These are phyloP conservation scores for Listronotus bonariensis DNA, from an alignment of 1,140 invertebrate species.

Conservation along the genomic window DNA sequence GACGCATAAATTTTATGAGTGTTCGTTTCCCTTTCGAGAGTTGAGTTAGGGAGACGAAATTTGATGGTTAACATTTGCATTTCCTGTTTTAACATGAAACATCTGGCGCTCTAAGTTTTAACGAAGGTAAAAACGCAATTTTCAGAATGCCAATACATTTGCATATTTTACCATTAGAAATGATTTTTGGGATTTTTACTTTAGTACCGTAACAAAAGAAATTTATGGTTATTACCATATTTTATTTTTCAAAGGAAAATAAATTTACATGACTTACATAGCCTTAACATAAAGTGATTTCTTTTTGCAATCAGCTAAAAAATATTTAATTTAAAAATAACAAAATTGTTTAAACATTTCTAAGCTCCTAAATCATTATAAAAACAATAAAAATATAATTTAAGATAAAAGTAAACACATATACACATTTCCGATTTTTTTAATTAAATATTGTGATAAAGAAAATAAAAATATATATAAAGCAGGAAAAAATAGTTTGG, in stretches of 20 bases:
- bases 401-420: no score
- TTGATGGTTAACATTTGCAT: conserved; percentile 12
- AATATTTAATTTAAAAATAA: no score
- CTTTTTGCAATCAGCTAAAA: no score
- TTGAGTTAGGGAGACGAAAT: not conserved
- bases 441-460: no score
- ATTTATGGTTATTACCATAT: conserved; percentile 12
- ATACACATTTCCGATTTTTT: no score
- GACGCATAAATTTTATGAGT: conserved; percentile 7
- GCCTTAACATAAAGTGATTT: no score
- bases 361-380: no score
- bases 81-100: conserved; percentile 14
- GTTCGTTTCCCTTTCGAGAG: not conserved
- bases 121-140: conserved; percentile 21
- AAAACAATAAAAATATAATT: no score
- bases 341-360: no score
- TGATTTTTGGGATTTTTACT: conserved; percentile 16
- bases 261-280: no score
- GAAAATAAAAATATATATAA: no score
- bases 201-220: conserved; percentile 11
- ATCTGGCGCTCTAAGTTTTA: conserved; percentile 10
- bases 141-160: conserved; percentile 23
- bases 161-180: conserved; percentile 24
- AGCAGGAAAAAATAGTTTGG: no score
- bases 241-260: conserved; percentile 7